Percentiles rank a stretch among this genome's conserved stretches.
Evolutionary conservation across 1,140 invertebrate species (phyloP).

Genomic region (Pollicipes pollicipes): DNA sequence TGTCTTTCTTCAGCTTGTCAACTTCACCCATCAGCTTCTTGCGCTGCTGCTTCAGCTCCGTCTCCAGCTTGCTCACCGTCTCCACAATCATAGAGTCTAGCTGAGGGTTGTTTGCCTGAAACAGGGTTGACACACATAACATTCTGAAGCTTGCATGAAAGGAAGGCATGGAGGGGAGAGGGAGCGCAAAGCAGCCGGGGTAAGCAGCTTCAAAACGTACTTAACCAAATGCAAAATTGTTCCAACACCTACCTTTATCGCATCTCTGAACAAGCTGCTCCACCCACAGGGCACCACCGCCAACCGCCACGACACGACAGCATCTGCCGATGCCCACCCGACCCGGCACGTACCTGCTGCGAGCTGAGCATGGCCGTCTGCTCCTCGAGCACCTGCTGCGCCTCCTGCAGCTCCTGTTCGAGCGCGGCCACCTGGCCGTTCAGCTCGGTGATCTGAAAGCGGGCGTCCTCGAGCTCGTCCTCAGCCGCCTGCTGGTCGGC

Average conservation of each 20-base stretch:
- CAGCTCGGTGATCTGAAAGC: not conserved
- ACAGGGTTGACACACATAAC: no score
- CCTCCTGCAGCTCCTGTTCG: not conserved
- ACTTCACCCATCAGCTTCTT: not conserved
- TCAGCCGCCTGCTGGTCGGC: not conserved
- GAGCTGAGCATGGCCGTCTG: not conserved
- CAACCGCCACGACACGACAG: no score
- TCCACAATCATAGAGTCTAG: not conserved
- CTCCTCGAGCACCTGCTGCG: not conserved
- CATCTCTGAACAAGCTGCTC: no score
- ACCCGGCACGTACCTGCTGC: not conserved
- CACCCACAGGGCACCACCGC: no score
- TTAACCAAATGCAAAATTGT: no score
- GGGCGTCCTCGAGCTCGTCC: not conserved
- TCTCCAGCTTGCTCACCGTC: not conserved
- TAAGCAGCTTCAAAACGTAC: no score
- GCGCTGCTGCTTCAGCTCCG: not conserved
- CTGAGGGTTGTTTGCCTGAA: not conserved
- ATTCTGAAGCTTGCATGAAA: no score
- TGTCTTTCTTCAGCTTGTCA: slow-evolving; percentile 17
- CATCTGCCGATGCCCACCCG: no score
- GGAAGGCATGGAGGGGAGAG: no score
- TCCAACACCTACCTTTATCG: no score
- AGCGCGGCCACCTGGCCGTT: not conserved
- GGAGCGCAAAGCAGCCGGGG: no score